phyloP scores from a whole-genome alignment of 2,113 vertebrate genomes.

The Phainopepla nitens region DNA sequence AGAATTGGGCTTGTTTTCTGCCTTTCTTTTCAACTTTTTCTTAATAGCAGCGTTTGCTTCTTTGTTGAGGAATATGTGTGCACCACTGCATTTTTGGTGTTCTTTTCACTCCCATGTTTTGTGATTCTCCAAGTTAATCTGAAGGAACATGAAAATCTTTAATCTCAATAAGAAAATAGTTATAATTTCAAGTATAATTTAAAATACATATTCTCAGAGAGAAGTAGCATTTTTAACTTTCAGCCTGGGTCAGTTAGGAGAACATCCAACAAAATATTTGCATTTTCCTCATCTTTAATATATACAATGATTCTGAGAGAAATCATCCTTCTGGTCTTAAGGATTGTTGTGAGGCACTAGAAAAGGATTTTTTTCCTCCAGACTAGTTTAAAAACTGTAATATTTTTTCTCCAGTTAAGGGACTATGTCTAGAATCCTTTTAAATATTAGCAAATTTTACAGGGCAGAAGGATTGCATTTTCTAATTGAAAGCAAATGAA shows the following conservation, averaged over 20 bases:
- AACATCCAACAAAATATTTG: not conserved
- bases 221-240: not conserved
- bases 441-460: constrained; percentile 44
- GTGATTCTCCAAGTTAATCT: not conserved
- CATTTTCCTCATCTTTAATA: not conserved
- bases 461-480: not conserved
- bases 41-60: not conserved
- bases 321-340: not conserved
- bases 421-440: not conserved
- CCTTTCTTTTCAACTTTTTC: not conserved
- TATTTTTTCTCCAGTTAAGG: not conserved
- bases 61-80: not conserved
- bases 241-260: not conserved
- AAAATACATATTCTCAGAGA: not conserved
- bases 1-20: not conserved
- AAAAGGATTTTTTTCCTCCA: not conserved
- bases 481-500: constrained; percentile 35
- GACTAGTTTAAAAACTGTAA: constrained; percentile 1
- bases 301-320: not conserved
- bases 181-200: not conserved
- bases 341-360: not conserved
- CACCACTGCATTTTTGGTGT: not conserved
- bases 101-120: not conserved
- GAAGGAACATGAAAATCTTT: not conserved
- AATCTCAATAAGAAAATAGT: not conserved